phyloP scores from a whole-genome alignment of 64 coral and sea anemone species.

The Montipora cactus region DNA sequence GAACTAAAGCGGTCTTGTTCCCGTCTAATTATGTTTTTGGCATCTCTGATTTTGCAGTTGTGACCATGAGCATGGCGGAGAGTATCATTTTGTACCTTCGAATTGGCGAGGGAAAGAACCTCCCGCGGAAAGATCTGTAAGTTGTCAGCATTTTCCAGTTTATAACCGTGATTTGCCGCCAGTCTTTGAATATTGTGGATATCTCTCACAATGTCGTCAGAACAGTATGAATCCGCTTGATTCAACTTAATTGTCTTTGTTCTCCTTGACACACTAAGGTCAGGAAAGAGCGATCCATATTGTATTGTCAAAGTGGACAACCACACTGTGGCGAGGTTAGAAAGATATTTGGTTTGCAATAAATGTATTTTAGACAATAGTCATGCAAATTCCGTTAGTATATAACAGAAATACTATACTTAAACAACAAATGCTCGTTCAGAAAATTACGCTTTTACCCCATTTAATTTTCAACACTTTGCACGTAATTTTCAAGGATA shows the following conservation, averaged over 20 bases:
- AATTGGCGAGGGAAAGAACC: conserved; percentile 88
- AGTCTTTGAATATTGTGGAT: neutral
- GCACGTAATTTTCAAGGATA: too few species aligned
- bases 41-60: neutral
- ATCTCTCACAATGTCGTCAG: neutral
- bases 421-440: too few species aligned
- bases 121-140: conserved; percentile 90
- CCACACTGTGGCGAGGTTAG: conserved; percentile 89
- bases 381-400: neutral
- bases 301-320: conserved; percentile 94
- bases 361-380: neutral
- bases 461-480: too few species aligned
- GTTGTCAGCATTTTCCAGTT: conserved; percentile 18
- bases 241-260: conserved; percentile 25
- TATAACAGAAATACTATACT: neutral
- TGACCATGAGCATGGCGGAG: conserved; percentile 28
- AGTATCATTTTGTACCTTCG: conserved; percentile 89
- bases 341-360: neutral
- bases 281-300: conserved; percentile 95
- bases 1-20: too few species aligned
- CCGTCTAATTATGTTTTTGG: too few species aligned
- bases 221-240: too few species aligned
- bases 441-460: too few species aligned
- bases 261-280: conserved; percentile 20
- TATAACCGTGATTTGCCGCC: neutral